These are phyloP conservation scores for Morbakka virulenta DNA, from an alignment of 30 jellyfish, hydroid and myxozoan genomes.

Conservation along the genomic window DNA sequence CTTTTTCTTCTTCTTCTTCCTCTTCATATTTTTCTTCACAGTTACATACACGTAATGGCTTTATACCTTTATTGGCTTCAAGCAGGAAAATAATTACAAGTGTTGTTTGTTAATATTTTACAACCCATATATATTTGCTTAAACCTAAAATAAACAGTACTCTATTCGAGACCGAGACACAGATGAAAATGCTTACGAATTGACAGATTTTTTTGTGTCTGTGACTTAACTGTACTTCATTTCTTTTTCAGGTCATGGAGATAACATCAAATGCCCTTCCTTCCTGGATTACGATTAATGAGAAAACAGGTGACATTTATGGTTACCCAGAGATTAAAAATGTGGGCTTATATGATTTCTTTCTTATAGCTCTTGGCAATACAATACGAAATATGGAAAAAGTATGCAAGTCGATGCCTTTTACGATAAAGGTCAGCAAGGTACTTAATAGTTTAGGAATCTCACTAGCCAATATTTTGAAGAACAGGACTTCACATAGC, in stretches of 20 bases:
- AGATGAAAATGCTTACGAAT: too few relatives aligned
- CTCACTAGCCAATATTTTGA: conserved; percentile 1
- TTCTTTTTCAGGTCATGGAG: conserved; percentile 29
- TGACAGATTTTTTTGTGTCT: too few relatives aligned
- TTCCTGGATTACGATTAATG: conserved; percentile 26
- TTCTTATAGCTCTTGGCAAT: conserved; percentile 26
- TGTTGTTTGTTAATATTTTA: too few relatives aligned
- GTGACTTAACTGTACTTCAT: too few relatives aligned
- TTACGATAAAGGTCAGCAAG: conserved; percentile 24
- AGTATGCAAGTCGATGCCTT: conserved; percentile 20
- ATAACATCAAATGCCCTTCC: conserved; percentile 23
- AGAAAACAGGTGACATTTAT: neutral
- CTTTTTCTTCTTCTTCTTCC: too few relatives aligned
- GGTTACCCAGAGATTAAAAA: conserved; percentile 57
- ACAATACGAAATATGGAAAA: conserved; percentile 5
- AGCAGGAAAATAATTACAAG: too few relatives aligned
- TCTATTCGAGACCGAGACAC: too few relatives aligned
- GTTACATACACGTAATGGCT: too few relatives aligned
- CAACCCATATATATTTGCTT: too few relatives aligned
- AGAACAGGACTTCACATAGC: conserved; percentile 1
- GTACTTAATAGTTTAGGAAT: conserved; percentile 18
- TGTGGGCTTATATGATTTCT: conserved; percentile 20
- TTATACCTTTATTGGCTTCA: too few relatives aligned
- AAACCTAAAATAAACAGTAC: too few relatives aligned
- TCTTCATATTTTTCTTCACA: too few relatives aligned